Evolutionary conservation across 1,140 invertebrate genomes (phyloP).

Genomic region (Eubasilissa regina): DNA sequence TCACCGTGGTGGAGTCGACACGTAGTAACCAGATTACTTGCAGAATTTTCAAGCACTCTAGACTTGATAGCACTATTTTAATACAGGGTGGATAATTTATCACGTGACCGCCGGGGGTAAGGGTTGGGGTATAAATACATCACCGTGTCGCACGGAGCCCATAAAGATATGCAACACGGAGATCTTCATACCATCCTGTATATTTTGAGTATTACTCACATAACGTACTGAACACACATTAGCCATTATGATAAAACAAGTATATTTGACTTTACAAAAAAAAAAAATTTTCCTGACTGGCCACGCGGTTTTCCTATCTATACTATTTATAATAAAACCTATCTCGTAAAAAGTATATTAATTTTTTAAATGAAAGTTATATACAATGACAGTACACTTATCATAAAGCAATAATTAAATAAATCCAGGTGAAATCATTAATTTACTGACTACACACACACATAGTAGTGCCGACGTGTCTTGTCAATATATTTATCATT

Average conservation of each 20-base stretch:
- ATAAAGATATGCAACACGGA: constrained; percentile 56
- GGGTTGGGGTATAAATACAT: constrained; percentile 50
- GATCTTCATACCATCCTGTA: constrained; percentile 40
- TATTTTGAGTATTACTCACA: background rate
- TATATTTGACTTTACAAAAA: no score
- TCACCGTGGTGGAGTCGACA: background rate
- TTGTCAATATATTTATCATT: no score
- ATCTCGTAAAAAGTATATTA: no score
- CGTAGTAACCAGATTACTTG: constrained; percentile 9
- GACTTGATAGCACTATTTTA: constrained; percentile 15
- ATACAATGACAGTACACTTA: no score
- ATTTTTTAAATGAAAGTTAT: no score
- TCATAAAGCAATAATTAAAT: no score
- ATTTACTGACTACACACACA: no score
- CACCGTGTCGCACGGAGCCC: constrained; percentile 48
- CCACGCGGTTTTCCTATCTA: no score
- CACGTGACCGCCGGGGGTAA: constrained; percentile 4
- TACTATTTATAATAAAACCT: no score
- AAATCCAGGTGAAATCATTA: no score
- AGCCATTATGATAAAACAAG: background rate
- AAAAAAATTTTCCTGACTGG: no score
- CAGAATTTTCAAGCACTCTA: background rate
- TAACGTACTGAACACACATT: background rate
- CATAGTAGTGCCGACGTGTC: no score
- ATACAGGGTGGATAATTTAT: constrained; percentile 27